Evolutionary conservation across 1,140 invertebrate species (phyloP).

Genomic region (Orchestia grillus): DNA sequence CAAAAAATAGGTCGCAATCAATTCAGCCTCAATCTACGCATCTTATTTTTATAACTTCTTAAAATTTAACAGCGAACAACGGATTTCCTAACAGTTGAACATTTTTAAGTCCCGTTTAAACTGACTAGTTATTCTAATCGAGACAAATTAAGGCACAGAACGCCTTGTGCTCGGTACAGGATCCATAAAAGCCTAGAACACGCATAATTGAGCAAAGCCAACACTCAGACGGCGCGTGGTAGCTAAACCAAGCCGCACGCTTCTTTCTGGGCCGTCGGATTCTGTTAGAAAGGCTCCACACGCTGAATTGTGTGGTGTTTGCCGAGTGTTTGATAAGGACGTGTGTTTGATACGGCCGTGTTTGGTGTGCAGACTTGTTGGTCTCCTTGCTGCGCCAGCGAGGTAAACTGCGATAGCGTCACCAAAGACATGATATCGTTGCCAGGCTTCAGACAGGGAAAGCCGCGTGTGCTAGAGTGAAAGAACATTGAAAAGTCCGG

Average conservation of each 20-base stretch:
- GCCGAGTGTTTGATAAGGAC: slow-evolving; percentile 34
- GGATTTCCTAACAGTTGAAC: background rate
- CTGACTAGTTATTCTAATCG: background rate
- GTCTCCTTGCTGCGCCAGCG: background rate
- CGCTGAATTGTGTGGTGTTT: background rate
- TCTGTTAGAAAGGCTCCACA: slow-evolving; percentile 2
- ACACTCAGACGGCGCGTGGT: background rate
- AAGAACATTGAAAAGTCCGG: background rate
- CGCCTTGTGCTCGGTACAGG: background rate
- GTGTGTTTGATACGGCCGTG: slow-evolving; percentile 12
- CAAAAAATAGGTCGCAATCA: no score
- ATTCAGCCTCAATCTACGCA: background rate
- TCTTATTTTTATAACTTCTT: background rate
- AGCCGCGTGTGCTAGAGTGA: background rate
- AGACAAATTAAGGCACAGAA: background rate
- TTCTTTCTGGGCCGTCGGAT: background rate
- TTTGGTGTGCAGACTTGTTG: slow-evolving; percentile 10
- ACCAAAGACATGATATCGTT: background rate
- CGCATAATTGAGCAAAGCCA: background rate
- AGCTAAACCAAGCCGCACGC: background rate
- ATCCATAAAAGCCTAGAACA: background rate
- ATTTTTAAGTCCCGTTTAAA: background rate
- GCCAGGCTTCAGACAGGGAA: background rate
- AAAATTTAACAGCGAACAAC: no score
- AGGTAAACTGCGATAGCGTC: slow-evolving; percentile 21